A percentile compares a stretch with the other conserved stretches of the same genome.
Conservation (phyloP, 2,888 invertebrate genomes). For the Xestia sexstrigata region DNA sequence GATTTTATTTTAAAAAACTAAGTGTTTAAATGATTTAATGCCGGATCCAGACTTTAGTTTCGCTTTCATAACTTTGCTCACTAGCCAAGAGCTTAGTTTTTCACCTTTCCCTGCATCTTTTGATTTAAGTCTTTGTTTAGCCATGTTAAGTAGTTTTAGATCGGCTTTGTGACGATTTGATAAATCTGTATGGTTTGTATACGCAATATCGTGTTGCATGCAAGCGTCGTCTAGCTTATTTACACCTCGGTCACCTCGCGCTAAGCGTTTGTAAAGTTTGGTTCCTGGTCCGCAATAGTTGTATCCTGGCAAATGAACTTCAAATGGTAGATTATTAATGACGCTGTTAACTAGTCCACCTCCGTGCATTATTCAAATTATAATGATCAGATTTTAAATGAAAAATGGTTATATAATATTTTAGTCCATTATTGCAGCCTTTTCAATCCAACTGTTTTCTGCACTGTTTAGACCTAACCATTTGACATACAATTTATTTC, state of each 20-base stretch:
- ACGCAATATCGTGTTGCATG: neutral
- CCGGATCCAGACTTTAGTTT: constrained; percentile 1
- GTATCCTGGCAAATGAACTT: too few relatives aligned
- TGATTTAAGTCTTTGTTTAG: neutral
- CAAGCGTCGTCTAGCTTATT: constrained; percentile 3
- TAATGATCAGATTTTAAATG: constrained; percentile 1
- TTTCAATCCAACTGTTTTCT: constrained; percentile 53
- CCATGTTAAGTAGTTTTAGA: neutral
- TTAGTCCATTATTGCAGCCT: constrained; percentile 4
- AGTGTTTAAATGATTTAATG: neutral
- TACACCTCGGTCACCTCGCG: neutral
- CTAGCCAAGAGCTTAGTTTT: constrained; percentile 1
- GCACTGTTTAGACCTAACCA: constrained; percentile 38
- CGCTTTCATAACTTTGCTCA: neutral
- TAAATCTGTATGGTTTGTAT: constrained; percentile 2
- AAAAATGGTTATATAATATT: constrained; percentile 1
- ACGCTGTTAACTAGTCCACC: constrained; percentile 2
- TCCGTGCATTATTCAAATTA: constrained; percentile 4
- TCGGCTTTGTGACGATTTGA: constrained; percentile 1
- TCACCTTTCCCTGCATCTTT: neutral
- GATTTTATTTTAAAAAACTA: neutral
- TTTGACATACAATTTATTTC: constrained; percentile 39
- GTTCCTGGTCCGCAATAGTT: neutral
- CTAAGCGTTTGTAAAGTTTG: neutral
- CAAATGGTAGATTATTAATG: too few relatives aligned